Evolutionary conservation across 1,140 invertebrate genomes (phyloP), one percentile per base, ranked within the genome.

Genomic region (Myzus persicae): DNA sequence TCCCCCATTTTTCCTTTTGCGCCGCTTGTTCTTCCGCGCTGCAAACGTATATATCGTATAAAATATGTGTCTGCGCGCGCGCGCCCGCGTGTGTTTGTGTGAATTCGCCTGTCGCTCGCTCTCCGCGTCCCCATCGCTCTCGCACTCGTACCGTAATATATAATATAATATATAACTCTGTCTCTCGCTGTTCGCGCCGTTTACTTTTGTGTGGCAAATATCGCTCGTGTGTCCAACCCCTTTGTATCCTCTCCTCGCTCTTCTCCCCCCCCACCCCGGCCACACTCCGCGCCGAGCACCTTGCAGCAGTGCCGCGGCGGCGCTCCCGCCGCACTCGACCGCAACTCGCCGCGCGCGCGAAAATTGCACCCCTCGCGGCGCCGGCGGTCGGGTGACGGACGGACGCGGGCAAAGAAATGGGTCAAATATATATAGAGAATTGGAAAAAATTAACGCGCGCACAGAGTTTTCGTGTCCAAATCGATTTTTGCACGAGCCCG

Each of bases 361-460:
- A 90, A 90, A 59, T 90, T 7, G 26, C 54, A 44, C 51, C 89
- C 51, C 38, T 59, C 87, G 59, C n/a, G 46, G 31, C 88, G 88
- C 87, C 18, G 44, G 14, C 5, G 31, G 9, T 5, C 40, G 24
- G 40, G 22, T n/a, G n/a, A 20, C 36, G 46, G 44, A 46, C 76
- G 90, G 31, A 31, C 91, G 84, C 82, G 82, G 82, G 11, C 82
- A 51, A 92, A 84, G 36, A 92, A 93, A 93, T 93, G 91, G 91
- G 91, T 93, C 91, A 93, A 93, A 93, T 40, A 14, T 44, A 20
- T n/a, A 88, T 36, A 31, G 48, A 40, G 51, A 92, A 82, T 92
- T 48, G 91, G 76, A 92, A 92, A 92, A 84, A 92, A 92, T 92
- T 92, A 92, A 92, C 67, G 91, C 91, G 76, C 44, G 76, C 67